Evolutionary conservation across 2,797 vertebrate genomes (phyloP), one percentile per base, ranked within the genome.

Genomic region (Lepidocolaptes lacrymiger): DNA sequence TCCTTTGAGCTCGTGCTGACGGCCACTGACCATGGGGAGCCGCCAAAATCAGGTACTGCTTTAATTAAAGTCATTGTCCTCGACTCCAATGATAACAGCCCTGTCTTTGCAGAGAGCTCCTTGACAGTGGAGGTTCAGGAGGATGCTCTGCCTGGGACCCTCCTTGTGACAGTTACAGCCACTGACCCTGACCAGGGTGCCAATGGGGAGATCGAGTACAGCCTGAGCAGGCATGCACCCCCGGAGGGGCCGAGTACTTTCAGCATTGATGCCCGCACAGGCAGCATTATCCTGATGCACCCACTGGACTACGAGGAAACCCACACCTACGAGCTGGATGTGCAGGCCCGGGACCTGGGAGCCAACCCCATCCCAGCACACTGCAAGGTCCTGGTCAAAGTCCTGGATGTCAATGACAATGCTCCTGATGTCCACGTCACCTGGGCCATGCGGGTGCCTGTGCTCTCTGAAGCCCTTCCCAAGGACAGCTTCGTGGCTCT

Each of bases 71-170:
- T 99, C 74, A 98, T 97, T 4, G 98, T 99, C 66, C 96, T 99
- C 3, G 99, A 99, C 95, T 99, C 99, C 52, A 99, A 99, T 3
- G 99, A 99, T 89, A 99, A 99, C 89, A 99, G 99, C 73, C 99
- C 99, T 0, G 49, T 97, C 16, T 99, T 99, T 97, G 98, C 98
- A 56, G 98, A 99, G 81, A 98, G 96, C 88, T 98, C 97, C 4
- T 96, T 98, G 69, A 97, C 88, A 0, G 97, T 99, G 23, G 98
- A 99, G 89, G 97, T 99, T 20, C 37, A 74, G 32, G 99, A 99
- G 97, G 98, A 99, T 15, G 97, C 98, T 16, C 93, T 94, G 28
- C 97, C 97, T 0, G 99, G 99, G 37, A 98, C 98, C 5, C 97
- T 98, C 46, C 98, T 99, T 6, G 97, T 99, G 96, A 98, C 97